Conservation (phyloP, 2,888 invertebrate species). For the Phaonia tiefii region DNA sequence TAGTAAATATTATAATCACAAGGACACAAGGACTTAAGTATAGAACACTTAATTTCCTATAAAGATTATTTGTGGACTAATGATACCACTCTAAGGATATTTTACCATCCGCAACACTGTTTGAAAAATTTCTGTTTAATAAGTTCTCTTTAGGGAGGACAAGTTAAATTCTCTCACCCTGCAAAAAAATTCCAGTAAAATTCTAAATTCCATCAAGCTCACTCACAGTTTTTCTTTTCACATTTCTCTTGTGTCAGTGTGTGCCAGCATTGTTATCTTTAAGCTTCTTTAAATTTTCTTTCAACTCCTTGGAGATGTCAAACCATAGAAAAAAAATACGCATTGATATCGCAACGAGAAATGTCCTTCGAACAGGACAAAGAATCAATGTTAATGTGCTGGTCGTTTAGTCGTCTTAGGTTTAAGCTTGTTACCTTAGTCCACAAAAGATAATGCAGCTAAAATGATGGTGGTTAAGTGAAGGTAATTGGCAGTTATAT, state of each 20-base stretch:
- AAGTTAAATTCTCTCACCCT: neutral
- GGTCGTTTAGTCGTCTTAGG: neutral
- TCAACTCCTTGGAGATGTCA: neutral
- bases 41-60: no score
- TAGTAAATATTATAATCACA: no score
- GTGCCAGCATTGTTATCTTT: neutral
- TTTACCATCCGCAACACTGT: neutral
- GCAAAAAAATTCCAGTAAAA: no score
- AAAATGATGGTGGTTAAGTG: conserved; percentile 12
- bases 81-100: no score
- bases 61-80: no score
- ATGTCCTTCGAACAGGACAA: neutral
- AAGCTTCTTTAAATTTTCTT: neutral
- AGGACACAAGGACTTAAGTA: no score
- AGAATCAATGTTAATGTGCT: neutral
- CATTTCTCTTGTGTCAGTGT: conserved; percentile 14
- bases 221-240: no score
- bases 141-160: neutral
- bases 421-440: neutral
- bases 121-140: conserved; percentile 26
- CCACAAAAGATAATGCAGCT: neutral
- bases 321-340: neutral
- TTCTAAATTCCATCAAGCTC: no score
- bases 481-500: conserved; percentile 34
- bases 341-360: neutral